Percentiles rank a stretch among this genome's conserved stretches.
These are phyloP conservation scores for Actinia equina DNA, from an alignment of 64 coral and sea anemone genomes.

Conservation along the genomic window DNA sequence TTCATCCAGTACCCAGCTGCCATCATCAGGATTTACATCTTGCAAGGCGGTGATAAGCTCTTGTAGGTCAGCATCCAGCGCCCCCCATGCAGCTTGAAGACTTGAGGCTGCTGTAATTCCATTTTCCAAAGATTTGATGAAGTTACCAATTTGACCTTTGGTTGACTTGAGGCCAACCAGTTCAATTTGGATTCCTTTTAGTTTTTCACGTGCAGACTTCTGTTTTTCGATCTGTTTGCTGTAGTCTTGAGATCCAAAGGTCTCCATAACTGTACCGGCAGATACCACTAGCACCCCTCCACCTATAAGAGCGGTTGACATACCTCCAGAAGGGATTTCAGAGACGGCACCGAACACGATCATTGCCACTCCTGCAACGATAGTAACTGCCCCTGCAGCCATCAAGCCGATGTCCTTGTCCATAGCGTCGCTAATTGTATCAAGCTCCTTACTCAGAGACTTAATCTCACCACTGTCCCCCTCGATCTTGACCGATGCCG, in stretches of 20 bases:
- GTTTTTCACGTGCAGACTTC: neutral
- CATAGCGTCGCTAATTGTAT: conserved; percentile 28
- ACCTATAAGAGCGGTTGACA: conserved; percentile 18
- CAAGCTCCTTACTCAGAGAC: conserved; percentile 10
- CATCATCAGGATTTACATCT: conserved; percentile 28
- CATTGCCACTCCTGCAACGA: neutral
- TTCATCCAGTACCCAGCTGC: conserved; percentile 43
- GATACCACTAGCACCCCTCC: conserved; percentile 14
- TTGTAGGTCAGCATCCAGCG: conserved; percentile 57
- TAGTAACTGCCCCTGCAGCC: conserved; percentile 30
- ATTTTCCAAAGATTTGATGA: conserved; percentile 15
- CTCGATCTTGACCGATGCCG: conserved; percentile 23
- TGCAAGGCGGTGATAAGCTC: conserved; percentile 55
- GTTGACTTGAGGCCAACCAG: conserved; percentile 32
- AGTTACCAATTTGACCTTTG: conserved; percentile 27
- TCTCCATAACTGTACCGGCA: conserved; percentile 30
- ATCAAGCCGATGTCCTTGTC: conserved; percentile 36
- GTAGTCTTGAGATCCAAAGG: conserved; percentile 20
- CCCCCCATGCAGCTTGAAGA: conserved; percentile 46
- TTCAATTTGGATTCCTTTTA: neutral
- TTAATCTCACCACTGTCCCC: conserved; percentile 39
- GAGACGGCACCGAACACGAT: conserved; percentile 36
- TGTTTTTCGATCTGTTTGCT: conserved; percentile 18
- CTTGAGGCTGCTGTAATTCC: conserved; percentile 33
- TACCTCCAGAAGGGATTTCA: conserved; percentile 39